Evolutionary conservation across 2,113 vertebrate genomes (phyloP), one percentile per base, ranked within the genome.

Genomic region (Lethenteron reissneri): DNA sequence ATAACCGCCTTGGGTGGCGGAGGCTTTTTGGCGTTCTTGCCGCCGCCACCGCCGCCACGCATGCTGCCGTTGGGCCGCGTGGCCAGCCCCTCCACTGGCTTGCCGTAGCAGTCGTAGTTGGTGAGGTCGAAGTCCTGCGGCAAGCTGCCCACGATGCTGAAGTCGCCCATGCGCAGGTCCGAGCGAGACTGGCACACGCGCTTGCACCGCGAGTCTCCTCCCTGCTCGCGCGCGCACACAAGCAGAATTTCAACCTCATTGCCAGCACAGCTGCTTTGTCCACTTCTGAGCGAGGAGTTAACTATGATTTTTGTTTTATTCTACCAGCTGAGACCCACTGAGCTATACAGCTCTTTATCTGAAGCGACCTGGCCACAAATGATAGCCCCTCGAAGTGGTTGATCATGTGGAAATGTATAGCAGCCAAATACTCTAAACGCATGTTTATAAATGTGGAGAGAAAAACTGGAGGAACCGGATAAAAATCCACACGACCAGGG

Each of bases 41-140:
- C 82, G 81, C 87, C 87, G 56, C 86, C 85, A 77, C 94, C 95
- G 11, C 2, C n/a, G 11, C 8, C n/a, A 25, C 25, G 64, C n/a
- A 11, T 25, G 64, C 25, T n/a, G 25, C 64, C 64, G 10, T 68
- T 68, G 8, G 64, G 8, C 25, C 64, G 64, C 11, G 8, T 68
- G n/a, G 64, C 11, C 1, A 81, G 80, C 8, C 80, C 75, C 69
- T 92, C 83, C 73, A 99, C 92, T 75, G 94, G 85, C 77, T 99
- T 96, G 70, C 94, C 92, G 25, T 96, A 99, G 84, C 92, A 99
- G 83, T 99, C 90, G 81, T 95, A 96, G 81, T 99, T 99, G 10
- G 94, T 96, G 77, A 99, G 82, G 77, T 97, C 90, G 81, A 99
- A 97, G 86, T 99, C 94, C 77, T 90, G 85, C 3, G 92, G 94